Conservation (phyloP, 2,113 vertebrate genomes). For the Phainopepla nitens region DNA sequence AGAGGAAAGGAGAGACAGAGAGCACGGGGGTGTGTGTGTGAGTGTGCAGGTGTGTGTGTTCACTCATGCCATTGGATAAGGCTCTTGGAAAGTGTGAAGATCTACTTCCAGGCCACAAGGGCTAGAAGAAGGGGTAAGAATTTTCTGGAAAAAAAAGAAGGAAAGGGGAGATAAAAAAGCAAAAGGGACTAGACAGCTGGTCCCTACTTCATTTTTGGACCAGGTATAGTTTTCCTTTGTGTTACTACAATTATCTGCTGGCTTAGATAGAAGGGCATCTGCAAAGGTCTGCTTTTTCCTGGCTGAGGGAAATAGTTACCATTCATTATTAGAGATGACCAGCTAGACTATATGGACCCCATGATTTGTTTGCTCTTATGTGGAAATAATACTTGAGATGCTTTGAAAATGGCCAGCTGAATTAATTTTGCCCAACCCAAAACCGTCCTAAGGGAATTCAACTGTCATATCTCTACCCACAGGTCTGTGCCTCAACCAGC, state of each 20-base stretch:
- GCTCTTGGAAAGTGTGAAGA: neutral
- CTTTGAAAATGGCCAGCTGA: neutral
- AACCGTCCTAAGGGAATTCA: neutral
- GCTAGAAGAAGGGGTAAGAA: neutral
- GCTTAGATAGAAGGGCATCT: neutral
- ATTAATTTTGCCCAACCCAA: neutral
- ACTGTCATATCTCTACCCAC: neutral
- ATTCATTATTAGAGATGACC: neutral
- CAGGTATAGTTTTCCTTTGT: neutral
- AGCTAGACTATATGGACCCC: neutral
- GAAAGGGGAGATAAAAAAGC: neutral
- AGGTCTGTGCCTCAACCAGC: neutral
- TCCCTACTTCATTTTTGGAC: neutral
- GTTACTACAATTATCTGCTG: neutral
- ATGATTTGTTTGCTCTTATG: neutral
- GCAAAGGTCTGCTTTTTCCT: neutral
- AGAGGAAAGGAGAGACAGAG: neutral
- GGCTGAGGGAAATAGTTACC: neutral
- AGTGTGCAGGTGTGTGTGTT: neutral
- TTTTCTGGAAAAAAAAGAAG: neutral
- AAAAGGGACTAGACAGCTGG: neutral
- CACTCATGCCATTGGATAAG: neutral
- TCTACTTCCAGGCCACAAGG: neutral
- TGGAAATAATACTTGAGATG: neutral
- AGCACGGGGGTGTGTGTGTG: fast-evolving